These are phyloP conservation scores for Hemichromis elongatus DNA, from an alignment of 2,113 vertebrate genomes.

Conservation along the genomic window DNA sequence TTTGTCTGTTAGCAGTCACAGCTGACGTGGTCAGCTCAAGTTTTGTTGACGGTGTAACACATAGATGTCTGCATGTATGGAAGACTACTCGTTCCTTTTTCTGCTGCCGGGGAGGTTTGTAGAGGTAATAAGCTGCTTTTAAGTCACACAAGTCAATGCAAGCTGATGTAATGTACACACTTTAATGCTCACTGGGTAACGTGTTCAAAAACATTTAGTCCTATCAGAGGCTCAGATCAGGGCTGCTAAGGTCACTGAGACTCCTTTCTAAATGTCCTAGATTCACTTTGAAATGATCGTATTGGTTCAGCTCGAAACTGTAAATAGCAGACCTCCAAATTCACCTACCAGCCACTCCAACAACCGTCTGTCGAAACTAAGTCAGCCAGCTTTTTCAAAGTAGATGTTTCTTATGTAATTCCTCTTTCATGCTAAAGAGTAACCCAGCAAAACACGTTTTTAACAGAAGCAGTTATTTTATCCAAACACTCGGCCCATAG, in stretches of 20 bases:
- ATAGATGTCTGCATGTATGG: slow-evolving; percentile 17
- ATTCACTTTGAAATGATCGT: not conserved
- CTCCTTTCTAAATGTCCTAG: not conserved
- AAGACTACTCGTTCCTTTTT: slow-evolving; percentile 40
- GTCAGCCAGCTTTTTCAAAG: not conserved
- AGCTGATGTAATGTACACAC: not conserved
- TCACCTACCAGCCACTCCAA: not conserved
- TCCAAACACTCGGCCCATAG: not conserved
- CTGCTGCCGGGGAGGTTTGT: not conserved
- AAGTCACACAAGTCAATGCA: not conserved
- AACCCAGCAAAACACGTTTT: not conserved
- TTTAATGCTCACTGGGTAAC: not conserved
- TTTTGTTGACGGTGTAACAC: not conserved
- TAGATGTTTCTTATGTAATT: not conserved
- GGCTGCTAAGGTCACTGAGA: not conserved
- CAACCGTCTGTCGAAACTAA: not conserved
- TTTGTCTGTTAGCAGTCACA: not conserved
- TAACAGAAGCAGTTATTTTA: not conserved
- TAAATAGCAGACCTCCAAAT: not conserved
- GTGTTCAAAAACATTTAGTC: not conserved
- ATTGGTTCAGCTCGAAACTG: not conserved
- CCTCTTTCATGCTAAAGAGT: not conserved
- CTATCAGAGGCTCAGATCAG: not conserved
- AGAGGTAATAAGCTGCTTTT: not conserved
- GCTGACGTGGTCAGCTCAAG: not conserved